Percentiles rank a stretch among this genome's conserved stretches.
These are phyloP conservation scores for Haplochromis burtoni DNA, from an alignment of 2,113 vertebrate genomes.

Conservation along the genomic window DNA sequence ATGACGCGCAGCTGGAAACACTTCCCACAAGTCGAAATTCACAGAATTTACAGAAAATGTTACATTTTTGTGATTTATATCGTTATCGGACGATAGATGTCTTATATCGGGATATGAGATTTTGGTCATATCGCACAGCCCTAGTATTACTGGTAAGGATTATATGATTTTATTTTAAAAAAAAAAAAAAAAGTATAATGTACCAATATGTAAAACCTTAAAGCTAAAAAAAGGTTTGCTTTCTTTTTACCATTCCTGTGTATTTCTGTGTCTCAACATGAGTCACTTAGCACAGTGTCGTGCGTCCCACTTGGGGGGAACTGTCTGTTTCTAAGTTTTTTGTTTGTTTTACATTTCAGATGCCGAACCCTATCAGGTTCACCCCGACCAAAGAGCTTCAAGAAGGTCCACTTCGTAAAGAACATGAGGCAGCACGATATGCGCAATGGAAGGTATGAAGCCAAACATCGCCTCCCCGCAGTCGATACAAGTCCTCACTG, in stretches of 20 bases:
- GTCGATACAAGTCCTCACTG: conserved; percentile 22
- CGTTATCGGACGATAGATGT: background rate
- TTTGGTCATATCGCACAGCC: background rate
- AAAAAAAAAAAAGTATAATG: too few species aligned
- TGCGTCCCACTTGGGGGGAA: background rate
- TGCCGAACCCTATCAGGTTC: conserved; percentile 98
- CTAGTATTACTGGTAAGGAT: background rate
- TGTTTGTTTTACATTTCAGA: conserved; percentile 66
- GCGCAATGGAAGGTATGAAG: conserved; percentile 88
- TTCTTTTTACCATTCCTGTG: background rate
- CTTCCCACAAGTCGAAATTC: fast-evolving
- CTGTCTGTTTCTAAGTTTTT: background rate
- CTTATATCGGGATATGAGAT: background rate
- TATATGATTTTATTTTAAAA: background rate
- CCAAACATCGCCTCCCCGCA: background rate
- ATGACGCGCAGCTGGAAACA: fast-evolving
- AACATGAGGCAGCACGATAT: conserved; percentile 94
- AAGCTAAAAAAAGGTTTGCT: background rate
- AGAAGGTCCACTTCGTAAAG: conserved; percentile 99
- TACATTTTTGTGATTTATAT: background rate
- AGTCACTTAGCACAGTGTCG: background rate
- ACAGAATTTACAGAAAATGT: background rate
- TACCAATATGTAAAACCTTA: background rate
- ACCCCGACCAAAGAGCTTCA: conserved; percentile 98
- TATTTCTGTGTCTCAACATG: background rate